phyloP scores from a whole-genome alignment of 2,888 invertebrate genomes.

The Sesia bembeciformis region DNA sequence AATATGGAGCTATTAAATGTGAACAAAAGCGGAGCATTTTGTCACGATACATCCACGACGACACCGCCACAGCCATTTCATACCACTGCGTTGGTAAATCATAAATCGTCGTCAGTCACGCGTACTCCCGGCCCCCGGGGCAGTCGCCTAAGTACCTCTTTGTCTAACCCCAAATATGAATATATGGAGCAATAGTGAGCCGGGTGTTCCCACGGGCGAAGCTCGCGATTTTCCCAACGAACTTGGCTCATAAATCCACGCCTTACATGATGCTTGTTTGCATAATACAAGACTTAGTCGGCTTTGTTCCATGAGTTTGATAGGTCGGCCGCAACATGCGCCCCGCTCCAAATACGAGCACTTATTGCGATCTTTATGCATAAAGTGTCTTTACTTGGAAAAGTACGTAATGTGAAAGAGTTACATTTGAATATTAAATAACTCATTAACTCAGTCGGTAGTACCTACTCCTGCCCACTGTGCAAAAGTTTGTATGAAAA shows the following conservation, averaged over 20 bases:
- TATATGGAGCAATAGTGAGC: slow-evolving; percentile 54
- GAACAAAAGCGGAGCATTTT: background rate
- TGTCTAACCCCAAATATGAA: slow-evolving; percentile 57
- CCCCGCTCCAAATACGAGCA: background rate
- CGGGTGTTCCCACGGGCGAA: slow-evolving; percentile 40
- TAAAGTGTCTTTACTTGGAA: background rate
- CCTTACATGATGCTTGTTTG: slow-evolving; percentile 73
- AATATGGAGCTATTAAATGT: background rate
- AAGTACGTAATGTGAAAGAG: no score
- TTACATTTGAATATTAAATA: no score
- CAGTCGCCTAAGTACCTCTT: slow-evolving; percentile 18
- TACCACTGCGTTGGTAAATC: slow-evolving; percentile 12
- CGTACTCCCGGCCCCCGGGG: slow-evolving; percentile 18
- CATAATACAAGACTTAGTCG: slow-evolving; percentile 70
- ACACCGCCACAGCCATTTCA: background rate
- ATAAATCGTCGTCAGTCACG: slow-evolving; percentile 32
- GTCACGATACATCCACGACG: background rate
- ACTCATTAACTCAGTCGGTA: no score
- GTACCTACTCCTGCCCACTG: no score
- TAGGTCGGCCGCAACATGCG: slow-evolving; percentile 28
- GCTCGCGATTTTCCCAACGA: slow-evolving; percentile 57
- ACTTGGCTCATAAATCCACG: slow-evolving; percentile 69
- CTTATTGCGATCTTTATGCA: background rate
- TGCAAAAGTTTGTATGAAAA: no score
- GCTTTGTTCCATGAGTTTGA: slow-evolving; percentile 64